Conservation (phyloP, 1,140 invertebrate genomes). For the Theocolax elegans region DNA sequence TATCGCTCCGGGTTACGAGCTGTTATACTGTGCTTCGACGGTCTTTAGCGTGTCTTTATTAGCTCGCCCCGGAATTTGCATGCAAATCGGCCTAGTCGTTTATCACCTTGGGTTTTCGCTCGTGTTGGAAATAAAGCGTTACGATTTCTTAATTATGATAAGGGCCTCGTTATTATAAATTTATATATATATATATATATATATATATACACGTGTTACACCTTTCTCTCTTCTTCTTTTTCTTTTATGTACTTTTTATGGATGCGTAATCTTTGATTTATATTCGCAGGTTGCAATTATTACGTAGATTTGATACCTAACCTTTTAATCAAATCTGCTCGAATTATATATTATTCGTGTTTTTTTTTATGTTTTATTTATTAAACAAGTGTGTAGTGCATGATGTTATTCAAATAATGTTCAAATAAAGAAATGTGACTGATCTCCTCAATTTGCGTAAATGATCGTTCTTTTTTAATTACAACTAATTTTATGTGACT, state of each 20-base stretch:
- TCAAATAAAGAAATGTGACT: too few relatives aligned
- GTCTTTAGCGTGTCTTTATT: slow-evolving; percentile 27
- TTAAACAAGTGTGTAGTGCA: too few relatives aligned
- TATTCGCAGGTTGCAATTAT: background rate
- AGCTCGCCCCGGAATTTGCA: slow-evolving; percentile 20
- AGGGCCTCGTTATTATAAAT: slow-evolving; percentile 9
- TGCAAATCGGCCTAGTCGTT: slow-evolving; percentile 11
- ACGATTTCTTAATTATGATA: slow-evolving; percentile 29
- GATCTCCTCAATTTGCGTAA: too few relatives aligned
- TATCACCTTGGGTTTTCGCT: slow-evolving; percentile 10
- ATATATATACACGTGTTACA: too few relatives aligned
- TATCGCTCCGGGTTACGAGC: background rate
- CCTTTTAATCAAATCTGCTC: too few relatives aligned
- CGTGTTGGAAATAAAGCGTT: background rate
- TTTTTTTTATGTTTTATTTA: too few relatives aligned
- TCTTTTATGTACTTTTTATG: background rate
- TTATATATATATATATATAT: too few relatives aligned
- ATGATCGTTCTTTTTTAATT: too few relatives aligned
- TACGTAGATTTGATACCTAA: too few relatives aligned
- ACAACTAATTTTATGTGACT: too few relatives aligned
- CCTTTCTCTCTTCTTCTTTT: slow-evolving; percentile 1
- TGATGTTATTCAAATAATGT: too few relatives aligned
- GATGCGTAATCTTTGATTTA: slow-evolving; percentile 6
- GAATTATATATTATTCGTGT: too few relatives aligned
- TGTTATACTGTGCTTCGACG: background rate